phyloP scores from a whole-genome alignment of 2,797 vertebrate species.

The Falco biarmicus region DNA sequence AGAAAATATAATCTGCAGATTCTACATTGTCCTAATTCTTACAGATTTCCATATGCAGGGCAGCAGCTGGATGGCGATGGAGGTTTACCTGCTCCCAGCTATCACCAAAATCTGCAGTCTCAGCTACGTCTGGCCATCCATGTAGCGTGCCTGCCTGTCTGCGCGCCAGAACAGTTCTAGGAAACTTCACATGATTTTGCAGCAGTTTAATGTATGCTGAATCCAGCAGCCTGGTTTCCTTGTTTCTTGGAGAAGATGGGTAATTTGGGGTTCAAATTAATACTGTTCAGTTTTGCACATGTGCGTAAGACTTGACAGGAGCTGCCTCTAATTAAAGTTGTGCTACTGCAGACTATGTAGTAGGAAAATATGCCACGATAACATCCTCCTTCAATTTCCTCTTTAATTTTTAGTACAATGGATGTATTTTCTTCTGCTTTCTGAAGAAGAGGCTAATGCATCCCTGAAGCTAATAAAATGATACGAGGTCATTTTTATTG shows the following conservation, averaged over 20 bases:
- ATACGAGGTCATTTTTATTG: background rate
- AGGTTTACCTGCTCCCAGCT: background rate
- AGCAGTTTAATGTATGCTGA: background rate
- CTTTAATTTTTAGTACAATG: background rate
- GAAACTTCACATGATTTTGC: fast-evolving
- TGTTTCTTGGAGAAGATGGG: background rate
- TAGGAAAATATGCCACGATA: background rate
- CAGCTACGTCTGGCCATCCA: fast-evolving
- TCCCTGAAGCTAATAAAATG: constrained; percentile 30
- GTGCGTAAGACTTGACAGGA: background rate
- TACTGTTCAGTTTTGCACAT: background rate
- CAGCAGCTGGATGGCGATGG: background rate
- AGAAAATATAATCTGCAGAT: background rate
- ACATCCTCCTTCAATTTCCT: constrained; percentile 31
- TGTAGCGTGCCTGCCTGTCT: fast-evolving
- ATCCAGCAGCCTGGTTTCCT: background rate
- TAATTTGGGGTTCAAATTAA: background rate
- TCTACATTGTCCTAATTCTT: background rate
- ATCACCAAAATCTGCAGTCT: fast-evolving
- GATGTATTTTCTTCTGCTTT: background rate
- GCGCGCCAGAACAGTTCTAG: too few relatives aligned
- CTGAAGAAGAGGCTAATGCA: background rate
- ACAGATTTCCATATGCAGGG: background rate
- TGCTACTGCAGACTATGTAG: background rate
- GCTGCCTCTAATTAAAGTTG: background rate